Percentiles rank a stretch among this genome's conserved stretches.
Conservation (phyloP, 2,113 vertebrate genomes). For the Atractosteus spatula region DNA sequence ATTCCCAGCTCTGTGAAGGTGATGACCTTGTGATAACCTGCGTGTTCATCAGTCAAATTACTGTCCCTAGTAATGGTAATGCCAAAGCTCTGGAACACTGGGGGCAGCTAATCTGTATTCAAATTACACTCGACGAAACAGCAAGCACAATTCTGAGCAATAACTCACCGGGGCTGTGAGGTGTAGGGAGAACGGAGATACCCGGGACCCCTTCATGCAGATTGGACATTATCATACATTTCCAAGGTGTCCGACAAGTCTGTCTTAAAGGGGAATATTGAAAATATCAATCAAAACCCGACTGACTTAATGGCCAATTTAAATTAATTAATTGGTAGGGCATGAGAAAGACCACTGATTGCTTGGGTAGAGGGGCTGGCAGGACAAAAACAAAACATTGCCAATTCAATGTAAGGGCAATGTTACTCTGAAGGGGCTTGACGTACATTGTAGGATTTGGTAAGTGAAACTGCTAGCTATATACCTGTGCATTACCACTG, state of each 20-base stretch:
- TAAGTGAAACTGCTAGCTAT: no score
- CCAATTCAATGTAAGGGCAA: neutral
- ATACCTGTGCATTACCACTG: no score
- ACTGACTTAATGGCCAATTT: slow-evolving; percentile 85
- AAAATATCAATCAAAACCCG: slow-evolving; percentile 87
- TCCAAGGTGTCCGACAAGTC: slow-evolving; percentile 81
- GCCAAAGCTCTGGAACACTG: slow-evolving; percentile 82
- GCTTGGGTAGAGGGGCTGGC: slow-evolving; percentile 43
- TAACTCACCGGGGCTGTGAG: slow-evolving; percentile 75
- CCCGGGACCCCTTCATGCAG: slow-evolving; percentile 63
- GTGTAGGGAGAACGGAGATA: slow-evolving; percentile 65
- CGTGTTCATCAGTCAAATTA: slow-evolving; percentile 86
- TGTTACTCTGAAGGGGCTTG: no score
- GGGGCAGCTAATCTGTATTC: slow-evolving; percentile 91
- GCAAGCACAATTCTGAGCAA: slow-evolving; percentile 68
- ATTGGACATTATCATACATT: slow-evolving; percentile 83
- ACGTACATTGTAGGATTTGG: no score
- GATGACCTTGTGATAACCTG: slow-evolving; percentile 91
- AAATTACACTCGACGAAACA: slow-evolving; percentile 81
- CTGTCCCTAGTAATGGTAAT: slow-evolving; percentile 80
- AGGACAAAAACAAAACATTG: neutral
- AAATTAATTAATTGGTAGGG: slow-evolving; percentile 86
- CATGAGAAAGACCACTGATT: slow-evolving; percentile 51
- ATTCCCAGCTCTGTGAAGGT: slow-evolving; percentile 61
- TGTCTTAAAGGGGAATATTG: slow-evolving; percentile 76